Conservation (phyloP, 1,140 invertebrate genomes). For the Caenorhabditis tropicalis region DNA sequence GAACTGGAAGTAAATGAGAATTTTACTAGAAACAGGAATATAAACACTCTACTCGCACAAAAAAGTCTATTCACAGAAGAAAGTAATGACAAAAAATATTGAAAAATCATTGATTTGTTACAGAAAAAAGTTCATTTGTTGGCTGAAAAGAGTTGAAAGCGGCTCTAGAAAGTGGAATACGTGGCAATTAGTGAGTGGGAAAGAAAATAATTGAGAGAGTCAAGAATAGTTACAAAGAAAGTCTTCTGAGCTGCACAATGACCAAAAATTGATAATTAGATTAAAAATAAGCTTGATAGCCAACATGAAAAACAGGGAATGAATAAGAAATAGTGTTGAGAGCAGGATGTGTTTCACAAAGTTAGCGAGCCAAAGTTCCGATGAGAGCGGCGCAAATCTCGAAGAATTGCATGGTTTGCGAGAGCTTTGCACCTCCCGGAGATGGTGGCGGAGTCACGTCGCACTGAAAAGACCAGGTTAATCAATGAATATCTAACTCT, state of each 20-base stretch:
- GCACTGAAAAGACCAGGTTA: conserved; percentile 60
- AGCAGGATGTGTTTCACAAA: background rate
- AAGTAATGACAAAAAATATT: background rate
- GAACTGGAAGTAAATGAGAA: background rate
- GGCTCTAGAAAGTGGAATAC: background rate
- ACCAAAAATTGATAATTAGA: too few relatives aligned
- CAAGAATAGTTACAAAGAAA: background rate
- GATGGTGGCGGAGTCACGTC: conserved; percentile 71
- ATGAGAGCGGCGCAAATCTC: conserved; percentile 99
- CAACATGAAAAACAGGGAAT: too few relatives aligned
- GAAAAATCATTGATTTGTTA: background rate
- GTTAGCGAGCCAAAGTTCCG: conserved; percentile 89
- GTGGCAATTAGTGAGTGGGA: background rate
- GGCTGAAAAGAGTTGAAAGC: background rate
- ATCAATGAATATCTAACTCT: background rate
- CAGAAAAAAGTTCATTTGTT: background rate
- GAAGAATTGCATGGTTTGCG: conserved; percentile 99
- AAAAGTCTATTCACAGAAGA: conserved; percentile 33
- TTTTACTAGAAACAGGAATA: background rate
- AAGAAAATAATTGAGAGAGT: background rate
- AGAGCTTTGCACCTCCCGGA: conserved; percentile 75
- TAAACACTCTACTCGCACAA: background rate
- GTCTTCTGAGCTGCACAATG: background rate
- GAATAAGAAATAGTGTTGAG: background rate
- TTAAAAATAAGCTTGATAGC: too few relatives aligned